phyloP scores from a whole-genome alignment of 92 coral and sea anemone species.

The Meandrina meandrites region DNA sequence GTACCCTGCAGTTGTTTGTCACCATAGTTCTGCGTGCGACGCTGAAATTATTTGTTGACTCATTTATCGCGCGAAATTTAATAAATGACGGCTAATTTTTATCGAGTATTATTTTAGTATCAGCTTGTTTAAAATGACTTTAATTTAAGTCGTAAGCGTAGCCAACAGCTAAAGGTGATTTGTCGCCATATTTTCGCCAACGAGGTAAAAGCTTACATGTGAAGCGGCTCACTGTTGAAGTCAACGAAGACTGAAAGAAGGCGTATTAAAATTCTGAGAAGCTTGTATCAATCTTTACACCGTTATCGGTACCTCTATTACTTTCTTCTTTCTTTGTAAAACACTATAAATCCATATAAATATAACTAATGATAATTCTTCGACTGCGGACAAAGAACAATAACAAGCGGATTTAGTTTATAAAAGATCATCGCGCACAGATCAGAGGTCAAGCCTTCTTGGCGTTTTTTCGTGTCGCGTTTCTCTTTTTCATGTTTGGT shows the following conservation, averaged over 20 bases:
- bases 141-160: neutral
- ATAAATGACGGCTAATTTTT: neutral
- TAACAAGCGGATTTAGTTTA: neutral
- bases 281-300: neutral
- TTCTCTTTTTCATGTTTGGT: neutral
- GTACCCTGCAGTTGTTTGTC: neutral
- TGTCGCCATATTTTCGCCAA: no score
- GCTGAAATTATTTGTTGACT: neutral
- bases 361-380: neutral
- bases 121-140: neutral
- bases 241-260: no score
- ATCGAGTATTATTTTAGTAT: neutral
- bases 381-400: neutral
- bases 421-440: neutral
- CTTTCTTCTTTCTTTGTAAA: neutral
- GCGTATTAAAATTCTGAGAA: no score
- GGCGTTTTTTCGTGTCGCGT: neutral
- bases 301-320: neutral
- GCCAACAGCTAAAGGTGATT: neutral
- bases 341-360: neutral
- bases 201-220: no score
- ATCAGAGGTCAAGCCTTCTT: constrained; percentile 1
- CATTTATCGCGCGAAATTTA: constrained; percentile 14
- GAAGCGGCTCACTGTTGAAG: no score
- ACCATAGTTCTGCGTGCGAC: constrained; percentile 20